Evolutionary conservation across 2,888 invertebrate genomes (phyloP), one percentile per base, ranked within the genome.

Genomic region (Oligia fasciuncula): DNA sequence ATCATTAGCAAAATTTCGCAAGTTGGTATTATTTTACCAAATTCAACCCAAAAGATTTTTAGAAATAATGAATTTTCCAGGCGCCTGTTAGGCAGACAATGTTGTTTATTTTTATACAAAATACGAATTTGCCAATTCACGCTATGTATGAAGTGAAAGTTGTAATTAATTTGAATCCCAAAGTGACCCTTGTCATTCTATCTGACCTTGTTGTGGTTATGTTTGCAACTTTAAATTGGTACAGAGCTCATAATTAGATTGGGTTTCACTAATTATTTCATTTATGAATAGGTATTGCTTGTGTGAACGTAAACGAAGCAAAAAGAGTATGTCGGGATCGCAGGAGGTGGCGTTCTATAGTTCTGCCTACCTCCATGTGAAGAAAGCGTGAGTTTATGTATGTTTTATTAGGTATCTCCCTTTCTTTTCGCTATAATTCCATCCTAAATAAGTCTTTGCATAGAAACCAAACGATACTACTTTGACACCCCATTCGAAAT

Each of bases 131-230:
- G 46, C 54, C 66, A 71, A 62, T 51, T 17, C 46, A 60, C 5
- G 35, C 35, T 85, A 9, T 43, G 54, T 46, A 14, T 63, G 57
- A 79, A 79, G 74, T 79, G 49, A 79, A 79, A 84, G 87, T 84
- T 87, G 65, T 73, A 84, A 87, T 87, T 70, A 87, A 87, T 84
- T 87, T 80, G 29, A 73, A 70, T 75, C 80, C 85, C 87, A 76
- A 71, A 72, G 65, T 74, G 49, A 79, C 75, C 74, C 74, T 46
- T 63, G 84, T 66, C 63, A 62, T 85, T 43, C 51, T 43, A 54
- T 73, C 49, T 62, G 46, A 46, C 73, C 66, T 67, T 73, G 46
- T 67, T 67, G 69, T 75, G 65, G 68, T 49, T 49, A 49, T 66
- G 82, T 85, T 85, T 68, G 73, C 60, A 73, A 76, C 71, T 85